Conservation (phyloP, 2,113 vertebrate genomes). For the Ammodytes marinus region DNA sequence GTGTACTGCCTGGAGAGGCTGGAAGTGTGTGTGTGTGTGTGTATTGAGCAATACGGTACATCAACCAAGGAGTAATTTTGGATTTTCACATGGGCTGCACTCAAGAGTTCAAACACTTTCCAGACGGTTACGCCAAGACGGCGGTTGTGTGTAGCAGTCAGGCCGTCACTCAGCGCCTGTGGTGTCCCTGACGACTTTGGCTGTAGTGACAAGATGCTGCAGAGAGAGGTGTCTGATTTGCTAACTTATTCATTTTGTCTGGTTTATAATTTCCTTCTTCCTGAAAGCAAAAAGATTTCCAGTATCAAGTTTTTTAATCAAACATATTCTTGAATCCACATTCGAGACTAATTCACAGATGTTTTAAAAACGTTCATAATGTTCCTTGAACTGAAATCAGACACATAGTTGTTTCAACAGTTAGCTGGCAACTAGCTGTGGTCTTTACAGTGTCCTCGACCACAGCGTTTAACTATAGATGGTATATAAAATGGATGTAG, state of each 20-base stretch:
- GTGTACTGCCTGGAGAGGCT: not conserved
- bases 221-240: not conserved
- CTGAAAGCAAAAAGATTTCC: not conserved
- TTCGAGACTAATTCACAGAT: not conserved
- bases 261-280: not conserved
- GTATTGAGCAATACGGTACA: constrained; percentile 4
- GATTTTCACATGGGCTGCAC: constrained; percentile 15
- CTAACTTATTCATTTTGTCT: not conserved
- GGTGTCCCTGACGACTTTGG: not conserved
- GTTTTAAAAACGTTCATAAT: not conserved
- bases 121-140: not conserved
- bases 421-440: not conserved
- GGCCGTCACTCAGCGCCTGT: not conserved
- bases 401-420: not conserved
- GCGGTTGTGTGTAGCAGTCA: not conserved
- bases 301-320: constrained; percentile 11
- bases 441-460: not conserved
- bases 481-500: no score
- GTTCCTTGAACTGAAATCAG: not conserved
- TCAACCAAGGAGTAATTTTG: not conserved
- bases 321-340: not conserved
- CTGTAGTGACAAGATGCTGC: not conserved
- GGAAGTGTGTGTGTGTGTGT: constrained; percentile 17
- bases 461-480: not conserved
- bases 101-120: constrained; percentile 7